Percentiles rank a stretch among this genome's conserved stretches.
phyloP scores from a whole-genome alignment of 2,888 invertebrate species.

The Leucoma salicis region DNA sequence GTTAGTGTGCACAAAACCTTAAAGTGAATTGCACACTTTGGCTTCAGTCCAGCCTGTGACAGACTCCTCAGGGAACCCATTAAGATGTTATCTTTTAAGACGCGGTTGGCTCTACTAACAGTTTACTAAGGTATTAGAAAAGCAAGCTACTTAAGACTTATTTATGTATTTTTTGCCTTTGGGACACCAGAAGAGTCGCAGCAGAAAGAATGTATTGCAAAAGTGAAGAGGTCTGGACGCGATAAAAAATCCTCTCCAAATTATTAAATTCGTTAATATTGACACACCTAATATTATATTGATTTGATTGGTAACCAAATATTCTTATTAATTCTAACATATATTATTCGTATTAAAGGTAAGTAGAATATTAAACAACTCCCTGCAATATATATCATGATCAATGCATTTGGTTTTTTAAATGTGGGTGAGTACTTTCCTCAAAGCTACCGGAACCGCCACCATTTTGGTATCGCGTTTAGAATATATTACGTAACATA shows the following conservation, averaged over 20 bases:
- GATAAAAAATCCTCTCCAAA: too few relatives aligned
- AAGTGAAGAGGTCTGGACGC: too few relatives aligned
- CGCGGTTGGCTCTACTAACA: slow-evolving; percentile 30
- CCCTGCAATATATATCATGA: slow-evolving; percentile 12
- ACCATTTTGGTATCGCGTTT: slow-evolving; percentile 9
- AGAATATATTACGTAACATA: slow-evolving; percentile 15
- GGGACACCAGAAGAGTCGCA: too few relatives aligned
- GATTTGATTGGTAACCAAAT: too few relatives aligned
- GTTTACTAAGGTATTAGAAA: slow-evolving; percentile 21
- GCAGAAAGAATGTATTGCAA: too few relatives aligned
- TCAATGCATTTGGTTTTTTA: slow-evolving; percentile 11
- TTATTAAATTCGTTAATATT: neutral
- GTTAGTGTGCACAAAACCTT: slow-evolving; percentile 22
- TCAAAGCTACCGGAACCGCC: slow-evolving; percentile 21
- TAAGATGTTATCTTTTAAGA: slow-evolving; percentile 36
- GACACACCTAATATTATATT: neutral
- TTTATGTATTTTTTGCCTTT: too few relatives aligned
- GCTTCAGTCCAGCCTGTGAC: slow-evolving; percentile 36
- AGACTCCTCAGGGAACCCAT: slow-evolving; percentile 36
- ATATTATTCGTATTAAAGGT: neutral
- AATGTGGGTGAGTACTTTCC: slow-evolving; percentile 6
- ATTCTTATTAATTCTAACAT: too few relatives aligned
- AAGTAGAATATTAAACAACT: slow-evolving; percentile 7
- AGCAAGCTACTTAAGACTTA: slow-evolving; percentile 6
- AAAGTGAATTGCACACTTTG: slow-evolving; percentile 31